These are phyloP conservation scores for Ancistrus triradiatus DNA, from an alignment of 2,113 vertebrate species.

Conservation along the genomic window DNA sequence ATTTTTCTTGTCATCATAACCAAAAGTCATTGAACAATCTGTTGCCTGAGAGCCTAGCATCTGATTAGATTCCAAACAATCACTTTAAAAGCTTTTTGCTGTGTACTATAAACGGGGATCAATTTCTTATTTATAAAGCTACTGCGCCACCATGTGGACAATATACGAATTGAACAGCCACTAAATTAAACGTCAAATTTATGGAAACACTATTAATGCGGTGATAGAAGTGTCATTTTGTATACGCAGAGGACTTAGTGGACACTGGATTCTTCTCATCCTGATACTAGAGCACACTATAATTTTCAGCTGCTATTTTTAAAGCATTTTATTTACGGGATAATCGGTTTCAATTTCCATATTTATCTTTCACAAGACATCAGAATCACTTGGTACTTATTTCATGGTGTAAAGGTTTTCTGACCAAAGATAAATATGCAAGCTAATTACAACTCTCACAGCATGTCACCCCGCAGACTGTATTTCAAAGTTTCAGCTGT, in stretches of 20 bases:
- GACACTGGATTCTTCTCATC: not conserved
- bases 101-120: constrained; percentile 42
- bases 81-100: constrained; percentile 56
- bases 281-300: not conserved
- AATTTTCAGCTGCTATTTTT: not conserved
- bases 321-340: not conserved
- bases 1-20: constrained; percentile 54
- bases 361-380: not conserved
- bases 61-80: constrained; percentile 56
- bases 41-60: constrained; percentile 40
- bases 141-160: constrained; percentile 64
- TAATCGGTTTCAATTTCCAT: not conserved
- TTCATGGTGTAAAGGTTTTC: constrained; percentile 1
- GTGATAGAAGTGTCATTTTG: not conserved
- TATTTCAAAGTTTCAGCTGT: constrained; percentile 48
- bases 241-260: not conserved
- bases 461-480: constrained; percentile 45
- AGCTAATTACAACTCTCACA: constrained; percentile 47
- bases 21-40: constrained; percentile 52
- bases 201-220: not conserved
- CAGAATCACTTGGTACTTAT: not conserved
- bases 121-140: constrained; percentile 46
- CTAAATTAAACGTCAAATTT: not conserved
- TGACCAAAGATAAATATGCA: constrained; percentile 11
- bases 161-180: not conserved